Base-by-base conservation (phyloP, 2,888 invertebrate genomes). In the Iphiclides podalirius region DNA sequence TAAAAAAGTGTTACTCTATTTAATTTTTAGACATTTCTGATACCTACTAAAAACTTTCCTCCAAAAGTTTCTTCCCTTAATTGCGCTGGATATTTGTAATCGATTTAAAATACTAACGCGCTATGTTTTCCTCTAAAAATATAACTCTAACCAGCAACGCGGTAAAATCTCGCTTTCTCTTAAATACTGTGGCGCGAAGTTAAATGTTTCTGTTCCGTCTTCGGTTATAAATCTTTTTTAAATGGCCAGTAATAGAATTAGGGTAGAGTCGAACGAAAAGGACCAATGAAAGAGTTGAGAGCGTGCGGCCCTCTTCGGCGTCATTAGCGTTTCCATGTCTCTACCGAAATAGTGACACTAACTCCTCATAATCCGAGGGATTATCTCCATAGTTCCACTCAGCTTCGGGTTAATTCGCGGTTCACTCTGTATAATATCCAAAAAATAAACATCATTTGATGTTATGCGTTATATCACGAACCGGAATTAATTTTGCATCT, bases 191-290 rank as follows among this genome's bases (percentile, higher is more conserved):
- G n/a, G n/a, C n/a, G n/a, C 4, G 8, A 17, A 36, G 16, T 28
- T 14, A 40, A 49, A 40, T 31, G 40, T 31, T 40, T 35, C 31
- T 12, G 26, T 28, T 39, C 38, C 14, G 34, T 28, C 20, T 45
- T 40, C 13, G 14, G 36, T 14, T 17, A 50, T 45, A 50, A 45
- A 45, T 50, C 50, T 45, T 34, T 41, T 50, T 51, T 51, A 36
- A 45, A 45, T 36, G 36, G 40, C 45, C 40, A 23, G 36, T 51
- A 51, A 51, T 41, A 45, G 40, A 45, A 36, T 45, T 51, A 51
- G 50, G 40, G 36, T 45, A 16, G 36, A 45, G 36, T 45, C 41
- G 40, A 45, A 45, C 31, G 17, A 20, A 39, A 34, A 43, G 20
- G 43, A 39, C 44, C 38, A 49, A 48, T 48, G 26, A 42, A 49